Conservation (phyloP, 2,888 invertebrate genomes). For the Priocnemis perturbator region DNA sequence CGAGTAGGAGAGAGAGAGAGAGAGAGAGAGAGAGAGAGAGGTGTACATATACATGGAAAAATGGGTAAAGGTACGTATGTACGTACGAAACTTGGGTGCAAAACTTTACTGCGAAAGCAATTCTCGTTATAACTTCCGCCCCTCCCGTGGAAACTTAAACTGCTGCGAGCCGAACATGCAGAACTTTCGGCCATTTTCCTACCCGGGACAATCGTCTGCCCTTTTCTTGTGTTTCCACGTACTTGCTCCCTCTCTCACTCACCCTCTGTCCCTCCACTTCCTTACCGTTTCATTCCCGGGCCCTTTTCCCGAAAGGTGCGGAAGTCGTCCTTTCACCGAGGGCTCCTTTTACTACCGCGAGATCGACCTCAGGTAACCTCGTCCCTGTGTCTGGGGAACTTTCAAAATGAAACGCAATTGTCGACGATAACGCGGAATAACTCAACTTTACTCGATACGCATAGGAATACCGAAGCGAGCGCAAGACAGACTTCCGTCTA, state of each 20-base stretch:
- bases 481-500: too few relatives aligned
- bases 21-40: conserved; percentile 6
- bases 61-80: conserved; percentile 32
- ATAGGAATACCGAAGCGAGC: background rate
- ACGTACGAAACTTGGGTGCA: conserved; percentile 56
- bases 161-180: conserved; percentile 55
- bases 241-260: background rate
- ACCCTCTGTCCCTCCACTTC: conserved; percentile 1
- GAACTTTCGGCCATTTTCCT: conserved; percentile 54
- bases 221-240: background rate
- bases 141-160: conserved; percentile 60
- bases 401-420: background rate
- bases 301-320: background rate
- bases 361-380: background rate
- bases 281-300: background rate
- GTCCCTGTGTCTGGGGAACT: background rate
- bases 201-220: conserved; percentile 52
- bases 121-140: conserved; percentile 69
- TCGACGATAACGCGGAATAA: background rate
- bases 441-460: background rate
- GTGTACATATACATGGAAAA: conserved; percentile 25
- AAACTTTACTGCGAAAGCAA: conserved; percentile 63
- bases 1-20: conserved; percentile 17
- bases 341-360: conserved; percentile 3
- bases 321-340: background rate